Evolutionary conservation across 2,888 invertebrate species (phyloP).

Genomic region (Amphipoea oculea): DNA sequence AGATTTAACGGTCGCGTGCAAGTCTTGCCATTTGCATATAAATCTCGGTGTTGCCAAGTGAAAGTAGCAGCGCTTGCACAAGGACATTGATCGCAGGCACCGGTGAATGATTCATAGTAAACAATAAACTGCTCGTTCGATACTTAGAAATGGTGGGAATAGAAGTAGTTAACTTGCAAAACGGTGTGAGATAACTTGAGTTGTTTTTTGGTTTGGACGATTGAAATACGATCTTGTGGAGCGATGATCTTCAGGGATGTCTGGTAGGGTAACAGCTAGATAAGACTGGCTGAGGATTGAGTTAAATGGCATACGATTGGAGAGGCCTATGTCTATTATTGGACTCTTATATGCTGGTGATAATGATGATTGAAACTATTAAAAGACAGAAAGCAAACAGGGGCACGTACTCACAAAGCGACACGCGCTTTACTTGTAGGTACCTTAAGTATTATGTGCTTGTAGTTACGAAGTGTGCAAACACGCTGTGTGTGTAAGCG

Average conservation of each 20-base stretch:
- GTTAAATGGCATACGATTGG: background rate
- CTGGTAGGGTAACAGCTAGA: background rate
- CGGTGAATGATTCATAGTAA: slow-evolving; percentile 52
- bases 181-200: slow-evolving; percentile 35
- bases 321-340: no score
- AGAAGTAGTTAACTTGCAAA: slow-evolving; percentile 10
- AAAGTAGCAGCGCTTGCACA: slow-evolving; percentile 63
- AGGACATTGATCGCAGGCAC: slow-evolving; percentile 61
- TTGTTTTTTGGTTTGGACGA: slow-evolving; percentile 17
- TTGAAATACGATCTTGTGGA: slow-evolving; percentile 10
- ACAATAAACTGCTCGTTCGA: slow-evolving; percentile 42
- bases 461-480: background rate
- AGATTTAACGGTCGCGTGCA: slow-evolving; percentile 42
- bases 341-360: no score
- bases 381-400: no score
- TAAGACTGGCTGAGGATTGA: background rate
- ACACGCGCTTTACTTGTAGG: no score
- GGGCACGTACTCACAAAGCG: no score
- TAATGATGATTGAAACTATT: background rate
- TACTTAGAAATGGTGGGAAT: slow-evolving; percentile 33
- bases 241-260: background rate
- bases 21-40: slow-evolving; percentile 64
- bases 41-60: slow-evolving; percentile 66
- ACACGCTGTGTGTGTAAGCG: background rate
- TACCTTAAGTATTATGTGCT: no score